These are phyloP conservation scores for Apoda limacodes DNA, from an alignment of 2,888 invertebrate genomes.

Conservation along the genomic window DNA sequence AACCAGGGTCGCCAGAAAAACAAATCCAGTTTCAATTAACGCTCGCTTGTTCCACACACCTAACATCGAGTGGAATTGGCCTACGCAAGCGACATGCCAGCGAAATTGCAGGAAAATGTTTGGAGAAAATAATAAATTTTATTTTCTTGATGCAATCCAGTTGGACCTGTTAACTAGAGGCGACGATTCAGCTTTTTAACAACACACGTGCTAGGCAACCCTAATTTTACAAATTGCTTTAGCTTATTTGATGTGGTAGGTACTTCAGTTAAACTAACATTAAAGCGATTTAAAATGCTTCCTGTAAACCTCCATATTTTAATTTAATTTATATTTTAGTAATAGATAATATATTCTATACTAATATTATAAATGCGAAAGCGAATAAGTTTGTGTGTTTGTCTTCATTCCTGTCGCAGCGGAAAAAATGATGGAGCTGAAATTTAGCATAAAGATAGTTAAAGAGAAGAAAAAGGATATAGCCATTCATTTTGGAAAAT, in stretches of 20 bases:
- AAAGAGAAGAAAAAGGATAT: no score
- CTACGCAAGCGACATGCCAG: conserved; percentile 34
- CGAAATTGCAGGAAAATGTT: conserved; percentile 36
- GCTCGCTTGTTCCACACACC: conserved; percentile 42
- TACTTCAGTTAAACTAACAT: no score
- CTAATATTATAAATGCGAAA: no score
- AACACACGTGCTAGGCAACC: conserved; percentile 28
- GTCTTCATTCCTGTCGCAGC: no score
- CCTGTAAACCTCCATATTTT: no score
- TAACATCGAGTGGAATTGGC: conserved; percentile 40
- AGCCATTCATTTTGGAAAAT: no score
- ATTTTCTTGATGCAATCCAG: conserved; percentile 41
- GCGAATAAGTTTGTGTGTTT: no score
- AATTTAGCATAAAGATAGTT: no score
- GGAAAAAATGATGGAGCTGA: no score
- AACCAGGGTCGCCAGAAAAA: conserved; percentile 34
- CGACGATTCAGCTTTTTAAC: conserved; percentile 37
- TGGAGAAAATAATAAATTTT: conserved; percentile 35
- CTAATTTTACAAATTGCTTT: conserved; percentile 40
- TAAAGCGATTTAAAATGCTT: no score
- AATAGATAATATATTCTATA: no score
- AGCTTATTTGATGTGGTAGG: conserved; percentile 21
- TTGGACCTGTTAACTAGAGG: conserved; percentile 38
- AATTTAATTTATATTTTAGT: no score
- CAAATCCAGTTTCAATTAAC: conserved; percentile 59